These are phyloP conservation scores for Podarcis cretensis DNA, from an alignment of 2,113 vertebrate genomes.

Conservation along the genomic window DNA sequence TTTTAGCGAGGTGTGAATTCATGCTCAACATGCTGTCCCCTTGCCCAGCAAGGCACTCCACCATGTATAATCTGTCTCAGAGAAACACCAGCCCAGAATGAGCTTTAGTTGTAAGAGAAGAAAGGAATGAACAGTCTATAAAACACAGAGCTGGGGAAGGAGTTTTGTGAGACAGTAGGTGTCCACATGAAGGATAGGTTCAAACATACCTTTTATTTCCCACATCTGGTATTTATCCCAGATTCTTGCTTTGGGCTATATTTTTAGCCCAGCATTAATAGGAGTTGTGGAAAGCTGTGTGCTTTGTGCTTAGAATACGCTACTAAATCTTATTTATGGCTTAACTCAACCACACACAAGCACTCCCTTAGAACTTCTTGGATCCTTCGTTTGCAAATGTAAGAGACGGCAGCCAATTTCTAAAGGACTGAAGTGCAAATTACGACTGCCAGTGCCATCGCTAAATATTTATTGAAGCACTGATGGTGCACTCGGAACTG, in stretches of 20 bases:
- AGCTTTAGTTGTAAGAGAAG: neutral
- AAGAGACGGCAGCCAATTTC: neutral
- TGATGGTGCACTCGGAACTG: no score
- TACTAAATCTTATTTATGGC: conserved; percentile 26
- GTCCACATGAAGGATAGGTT: conserved; percentile 44
- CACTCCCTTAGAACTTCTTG: neutral
- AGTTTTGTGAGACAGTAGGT: conserved; percentile 32
- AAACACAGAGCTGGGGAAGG: conserved; percentile 40
- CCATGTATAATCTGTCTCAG: neutral
- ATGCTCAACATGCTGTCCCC: neutral
- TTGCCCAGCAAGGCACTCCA: neutral
- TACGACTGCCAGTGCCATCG: neutral
- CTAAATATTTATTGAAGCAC: neutral
- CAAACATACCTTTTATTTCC: conserved; percentile 44
- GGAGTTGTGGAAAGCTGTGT: conserved; percentile 32
- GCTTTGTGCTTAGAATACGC: conserved; percentile 18
- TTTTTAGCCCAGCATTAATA: conserved; percentile 49
- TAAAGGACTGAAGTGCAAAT: neutral
- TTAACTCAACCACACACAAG: conserved; percentile 3
- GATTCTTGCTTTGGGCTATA: conserved; percentile 42
- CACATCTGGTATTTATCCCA: conserved; percentile 44
- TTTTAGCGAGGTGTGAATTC: neutral
- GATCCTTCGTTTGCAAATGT: conserved; percentile 31
- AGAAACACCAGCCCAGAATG: conserved; percentile 3
- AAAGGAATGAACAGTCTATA: conserved; percentile 6